These are phyloP conservation scores for Syngnathus floridae DNA, from an alignment of 2,113 vertebrate species.

Conservation along the genomic window DNA sequence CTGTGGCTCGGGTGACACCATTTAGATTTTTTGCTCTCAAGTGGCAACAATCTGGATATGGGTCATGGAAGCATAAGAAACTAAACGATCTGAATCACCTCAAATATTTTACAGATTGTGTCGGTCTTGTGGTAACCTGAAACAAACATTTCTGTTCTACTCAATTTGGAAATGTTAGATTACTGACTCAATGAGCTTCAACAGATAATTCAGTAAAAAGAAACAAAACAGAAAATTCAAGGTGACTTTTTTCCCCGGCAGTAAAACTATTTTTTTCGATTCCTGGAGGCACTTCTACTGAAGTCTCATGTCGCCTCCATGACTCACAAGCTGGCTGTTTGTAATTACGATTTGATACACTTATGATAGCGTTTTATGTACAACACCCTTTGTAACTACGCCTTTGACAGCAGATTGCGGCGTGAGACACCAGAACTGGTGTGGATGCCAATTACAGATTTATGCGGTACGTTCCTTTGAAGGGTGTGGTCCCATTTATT, in stretches of 20 bases:
- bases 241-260: slow-evolving; percentile 38
- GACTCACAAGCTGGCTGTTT: slow-evolving; percentile 44
- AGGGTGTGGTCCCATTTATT: slow-evolving; percentile 40
- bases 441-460: slow-evolving; percentile 38
- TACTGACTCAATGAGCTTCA: background rate
- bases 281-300: slow-evolving; percentile 49
- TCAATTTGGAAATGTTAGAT: background rate
- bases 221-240: slow-evolving; percentile 6
- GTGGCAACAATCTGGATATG: background rate
- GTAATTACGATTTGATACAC: slow-evolving; percentile 9
- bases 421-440: slow-evolving; percentile 27
- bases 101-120: background rate
- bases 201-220: background rate
- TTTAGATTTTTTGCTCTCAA: background rate
- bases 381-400: slow-evolving; percentile 52
- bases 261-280: slow-evolving; percentile 58
- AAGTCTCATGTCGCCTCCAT: slow-evolving; percentile 46
- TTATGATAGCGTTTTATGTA: slow-evolving; percentile 34
- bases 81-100: background rate
- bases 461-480: slow-evolving; percentile 21
- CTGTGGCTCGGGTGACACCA: background rate
- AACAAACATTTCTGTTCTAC: background rate
- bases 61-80: background rate
- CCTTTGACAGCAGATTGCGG: slow-evolving; percentile 26
- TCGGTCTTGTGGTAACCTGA: background rate